Conservation (phyloP, 2,797 vertebrate species). For the Pogonophryne albipinna region DNA sequence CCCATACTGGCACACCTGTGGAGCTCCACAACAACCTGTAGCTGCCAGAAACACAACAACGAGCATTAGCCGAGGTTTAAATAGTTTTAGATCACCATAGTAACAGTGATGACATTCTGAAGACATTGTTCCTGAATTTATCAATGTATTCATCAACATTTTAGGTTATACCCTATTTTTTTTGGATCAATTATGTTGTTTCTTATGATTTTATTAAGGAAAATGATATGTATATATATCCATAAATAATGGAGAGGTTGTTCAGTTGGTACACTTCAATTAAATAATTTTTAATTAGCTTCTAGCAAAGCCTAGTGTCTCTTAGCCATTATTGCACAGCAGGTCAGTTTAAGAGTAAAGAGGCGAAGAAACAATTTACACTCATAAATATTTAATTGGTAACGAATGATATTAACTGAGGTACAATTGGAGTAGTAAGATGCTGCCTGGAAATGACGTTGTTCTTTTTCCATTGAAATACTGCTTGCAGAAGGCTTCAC, state of each 20-base stretch:
- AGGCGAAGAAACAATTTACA: not conserved
- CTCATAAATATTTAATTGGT: not conserved
- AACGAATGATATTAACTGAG: not conserved
- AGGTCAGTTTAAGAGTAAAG: not conserved
- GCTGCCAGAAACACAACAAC: conserved; percentile 12
- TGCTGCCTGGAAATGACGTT: not conserved
- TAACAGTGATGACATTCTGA: not conserved
- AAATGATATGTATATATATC: too few relatives aligned
- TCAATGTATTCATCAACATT: not conserved
- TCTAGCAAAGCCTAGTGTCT: not conserved
- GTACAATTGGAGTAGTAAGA: not conserved
- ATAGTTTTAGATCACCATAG: not conserved
- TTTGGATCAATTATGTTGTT: not conserved
- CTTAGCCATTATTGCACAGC: not conserved
- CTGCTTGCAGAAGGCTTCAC: not conserved
- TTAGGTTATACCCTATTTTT: not conserved
- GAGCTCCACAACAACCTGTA: conserved; percentile 30
- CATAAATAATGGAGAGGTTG: too few relatives aligned
- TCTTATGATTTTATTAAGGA: not conserved
- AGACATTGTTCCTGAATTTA: not conserved
- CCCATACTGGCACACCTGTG: conserved; percentile 48
- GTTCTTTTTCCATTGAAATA: not conserved
- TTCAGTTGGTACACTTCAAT: not conserved
- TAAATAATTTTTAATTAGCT: not conserved
- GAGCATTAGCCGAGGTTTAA: not conserved